Evolutionary conservation across 2,888 invertebrate species (phyloP).

Genomic region (Trisateles emortualis): DNA sequence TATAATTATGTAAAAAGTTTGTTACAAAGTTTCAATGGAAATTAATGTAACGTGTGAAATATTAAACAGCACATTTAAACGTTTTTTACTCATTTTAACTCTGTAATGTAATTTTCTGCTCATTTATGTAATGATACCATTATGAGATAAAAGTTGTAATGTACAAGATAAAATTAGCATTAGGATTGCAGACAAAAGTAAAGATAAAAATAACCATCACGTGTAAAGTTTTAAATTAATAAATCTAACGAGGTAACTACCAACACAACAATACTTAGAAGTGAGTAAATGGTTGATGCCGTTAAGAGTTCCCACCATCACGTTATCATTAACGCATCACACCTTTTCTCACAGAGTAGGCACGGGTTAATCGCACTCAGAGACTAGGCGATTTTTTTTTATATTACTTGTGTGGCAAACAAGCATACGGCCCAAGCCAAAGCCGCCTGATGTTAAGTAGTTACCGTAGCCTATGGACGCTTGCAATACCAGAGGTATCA

Average conservation of each 20-base stretch:
- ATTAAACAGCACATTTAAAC: constrained; percentile 17
- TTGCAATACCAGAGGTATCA: too few species aligned
- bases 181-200: background rate
- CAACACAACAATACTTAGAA: background rate
- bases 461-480: too few species aligned
- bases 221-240: background rate
- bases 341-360: too few species aligned
- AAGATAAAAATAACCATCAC: background rate
- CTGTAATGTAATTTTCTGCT: constrained; percentile 23
- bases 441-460: too few species aligned
- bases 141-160: constrained; percentile 33
- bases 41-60: constrained; percentile 26
- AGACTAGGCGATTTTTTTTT: too few species aligned
- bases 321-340: too few species aligned
- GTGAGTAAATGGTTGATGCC: too few species aligned
- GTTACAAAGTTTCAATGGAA: constrained; percentile 16
- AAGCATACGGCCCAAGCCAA: too few species aligned
- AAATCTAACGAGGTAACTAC: background rate
- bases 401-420: too few species aligned
- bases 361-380: too few species aligned
- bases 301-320: too few species aligned
- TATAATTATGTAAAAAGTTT: too few species aligned
- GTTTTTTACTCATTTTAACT: constrained; percentile 16
- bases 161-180: constrained; percentile 9
- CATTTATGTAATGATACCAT: constrained; percentile 29